A percentile compares a stretch with the other conserved stretches of the same genome.
phyloP scores from a whole-genome alignment of 2,888 invertebrate species.

The Elysia crispata region DNA sequence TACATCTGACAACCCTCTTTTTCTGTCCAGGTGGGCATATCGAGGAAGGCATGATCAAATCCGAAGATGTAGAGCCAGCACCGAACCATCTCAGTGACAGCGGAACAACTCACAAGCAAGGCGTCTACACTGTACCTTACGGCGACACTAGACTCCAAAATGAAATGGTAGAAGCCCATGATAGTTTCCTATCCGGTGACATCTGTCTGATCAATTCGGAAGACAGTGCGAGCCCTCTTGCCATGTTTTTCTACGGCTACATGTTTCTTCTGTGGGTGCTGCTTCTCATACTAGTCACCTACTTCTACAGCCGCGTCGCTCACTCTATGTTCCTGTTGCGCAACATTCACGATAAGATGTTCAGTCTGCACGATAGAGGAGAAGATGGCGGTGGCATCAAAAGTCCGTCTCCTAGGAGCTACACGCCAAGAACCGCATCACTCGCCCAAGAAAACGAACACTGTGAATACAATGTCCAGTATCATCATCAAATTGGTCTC shows the following conservation, averaged over 20 bases:
- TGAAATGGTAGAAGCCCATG: too few relatives aligned
- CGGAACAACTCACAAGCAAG: too few relatives aligned
- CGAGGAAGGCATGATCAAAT: too few relatives aligned
- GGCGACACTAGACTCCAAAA: too few relatives aligned
- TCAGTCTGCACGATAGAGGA: neutral
- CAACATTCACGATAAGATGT: neutral
- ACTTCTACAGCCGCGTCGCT: constrained; percentile 37
- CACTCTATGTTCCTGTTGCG: neutral
- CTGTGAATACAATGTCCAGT: neutral
- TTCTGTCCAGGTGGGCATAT: too few relatives aligned
- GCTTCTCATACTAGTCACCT: constrained; percentile 31
- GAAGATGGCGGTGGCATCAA: neutral
- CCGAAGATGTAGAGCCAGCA: too few relatives aligned
- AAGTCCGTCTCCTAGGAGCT: neutral
- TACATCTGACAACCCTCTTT: too few relatives aligned
- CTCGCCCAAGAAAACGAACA: too few relatives aligned
- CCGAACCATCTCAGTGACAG: too few relatives aligned
- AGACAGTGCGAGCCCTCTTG: neutral
- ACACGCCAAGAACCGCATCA: neutral
- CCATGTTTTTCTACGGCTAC: constrained; percentile 18
- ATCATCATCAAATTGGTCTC: constrained; percentile 27
- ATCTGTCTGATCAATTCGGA: constrained; percentile 33
- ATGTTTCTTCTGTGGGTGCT: constrained; percentile 17
- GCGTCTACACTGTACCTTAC: too few relatives aligned
- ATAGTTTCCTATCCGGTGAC: neutral